A percentile compares a stretch with the other conserved stretches of the same genome.
Conservation (phyloP, 2,797 vertebrate species). For the Schizothorax lantsangensis region DNA sequence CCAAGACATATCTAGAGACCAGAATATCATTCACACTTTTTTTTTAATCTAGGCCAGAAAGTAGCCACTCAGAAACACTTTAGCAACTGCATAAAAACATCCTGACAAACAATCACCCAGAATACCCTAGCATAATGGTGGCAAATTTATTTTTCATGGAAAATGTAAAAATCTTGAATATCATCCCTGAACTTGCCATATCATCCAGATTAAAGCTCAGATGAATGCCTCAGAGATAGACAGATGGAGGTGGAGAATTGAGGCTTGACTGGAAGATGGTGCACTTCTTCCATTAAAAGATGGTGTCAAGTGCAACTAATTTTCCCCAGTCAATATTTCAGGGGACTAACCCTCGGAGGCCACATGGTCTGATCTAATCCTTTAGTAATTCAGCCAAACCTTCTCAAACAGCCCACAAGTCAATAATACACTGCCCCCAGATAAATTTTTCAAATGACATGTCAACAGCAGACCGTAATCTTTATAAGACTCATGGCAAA, state of each 20-base stretch:
- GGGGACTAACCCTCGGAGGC: background rate
- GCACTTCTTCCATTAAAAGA: background rate
- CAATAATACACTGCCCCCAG: slow-evolving; percentile 25
- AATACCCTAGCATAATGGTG: background rate
- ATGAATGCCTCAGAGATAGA: background rate
- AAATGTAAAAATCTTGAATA: background rate
- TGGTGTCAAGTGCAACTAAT: slow-evolving; percentile 41
- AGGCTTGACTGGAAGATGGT: slow-evolving; percentile 2
- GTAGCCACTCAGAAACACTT: too few species aligned
- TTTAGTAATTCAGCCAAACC: slow-evolving; percentile 30
- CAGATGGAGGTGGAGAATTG: slow-evolving; percentile 15
- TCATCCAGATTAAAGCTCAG: slow-evolving; percentile 6
- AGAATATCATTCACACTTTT: background rate
- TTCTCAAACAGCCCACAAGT: slow-evolving; percentile 20
- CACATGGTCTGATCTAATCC: slow-evolving; percentile 42
- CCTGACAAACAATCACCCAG: background rate
- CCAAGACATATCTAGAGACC: too few species aligned
- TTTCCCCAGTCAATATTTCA: slow-evolving; percentile 19
- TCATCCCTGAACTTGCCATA: slow-evolving; percentile 24
- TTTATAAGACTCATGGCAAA: slow-evolving; percentile 11
- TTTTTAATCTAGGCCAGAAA: too few species aligned
- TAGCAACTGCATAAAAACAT: background rate
- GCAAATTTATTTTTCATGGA: background rate
- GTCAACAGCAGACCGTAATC: slow-evolving; percentile 45
- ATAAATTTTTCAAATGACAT: slow-evolving; percentile 34